Evolutionary conservation across 2,888 invertebrate genomes (phyloP), one percentile per base, ranked within the genome.

Genomic region (Mylabris sibirica): DNA sequence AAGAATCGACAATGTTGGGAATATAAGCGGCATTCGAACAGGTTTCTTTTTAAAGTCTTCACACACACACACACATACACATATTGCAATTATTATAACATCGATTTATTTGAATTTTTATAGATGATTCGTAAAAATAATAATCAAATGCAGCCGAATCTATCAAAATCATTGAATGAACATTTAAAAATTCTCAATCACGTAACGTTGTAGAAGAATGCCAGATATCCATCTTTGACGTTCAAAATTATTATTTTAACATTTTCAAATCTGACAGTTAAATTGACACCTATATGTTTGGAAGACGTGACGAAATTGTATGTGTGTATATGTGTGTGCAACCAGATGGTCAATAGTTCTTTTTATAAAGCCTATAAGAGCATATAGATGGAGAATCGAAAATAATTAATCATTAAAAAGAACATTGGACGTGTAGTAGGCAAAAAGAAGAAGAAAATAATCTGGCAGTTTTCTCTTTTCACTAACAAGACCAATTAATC

Each of bases 181-280:
- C 12, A 35, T 38, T 38, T 3, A 38, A 12, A 38, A 12, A 30
- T 30, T 30, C 12, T 38, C 38, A 12, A 12, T 38, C 38, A 3
- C 12, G 38, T 38, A 3, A 12, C 38, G 38, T 12, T 12, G n/a
- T n/a, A 17, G 17, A 44, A 8, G 17, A 44, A 44, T 44, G 44
- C 17, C 17, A 17, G 44, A n/a, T 17, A 17, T 44, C 17, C n/a
- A 44, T n/a, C 17, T n/a, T 17, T 44, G 44, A 44, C 44, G 17
- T n/a, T 17, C 17, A n/a, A 44, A 44, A 44, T 44, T 44, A 44
- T 44, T 17, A 44, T 44, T 44, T 44, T 44, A 44, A 44, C 44
- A 44, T 44, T 44, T 17, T 8, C n/a, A 44, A 44, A 44, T 17
- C 44, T 44, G 44, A 44, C 44, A 44, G 44, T 8, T 17, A 44